Base-by-base conservation (phyloP, 2,888 invertebrate genomes). In the Andrena hattorfiana region DNA sequence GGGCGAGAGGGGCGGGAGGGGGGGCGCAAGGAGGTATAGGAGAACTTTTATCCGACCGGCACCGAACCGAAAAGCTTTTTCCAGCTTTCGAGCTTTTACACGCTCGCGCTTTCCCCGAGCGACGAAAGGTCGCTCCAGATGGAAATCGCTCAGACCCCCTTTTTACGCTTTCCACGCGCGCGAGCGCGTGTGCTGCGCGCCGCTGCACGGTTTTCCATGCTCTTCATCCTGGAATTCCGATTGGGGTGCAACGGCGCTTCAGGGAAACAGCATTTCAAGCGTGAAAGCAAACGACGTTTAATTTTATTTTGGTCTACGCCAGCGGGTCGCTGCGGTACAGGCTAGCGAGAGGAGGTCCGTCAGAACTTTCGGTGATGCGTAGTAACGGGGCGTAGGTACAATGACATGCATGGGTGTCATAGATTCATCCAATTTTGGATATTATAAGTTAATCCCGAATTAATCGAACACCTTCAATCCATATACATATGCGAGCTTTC, bases 21-120 rank as follows among this genome's bases (percentile, higher is more conserved):
- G 76, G 77, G 68, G 64, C 6, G 81, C 72, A 88, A 85, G 78
- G 85, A 89, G 89, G 91, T 90, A 89, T 90, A 90, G 88, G 83
- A 85, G 90, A 91, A 92, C 88, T 92, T 92, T 92, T 91, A 92
- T 90, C 90, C 91, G 83, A 88, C 87, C 90, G 87, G 86, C 84
- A 80, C 83, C 87, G 85, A 89, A 86, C 77, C 88, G 87, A 89
- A 89, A 89, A 90, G 91, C 90, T 91, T 91, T 92, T 89, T 84
- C 89, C 87, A 90, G 90, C 90, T 90, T 90, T 87, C 86, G 87
- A 87, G 88, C 89, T 90, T 89, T 89, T 89, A 89, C 89, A 86
- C 87, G 86, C 87, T 89, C 85, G 87, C 85, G 80, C 86, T 87
- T 85, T 87, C 78, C 56, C 79, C 76, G 78, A 77, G 67, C 84